Conservation (phyloP, 2,113 vertebrate genomes). For the Sigmodon hispidus region DNA sequence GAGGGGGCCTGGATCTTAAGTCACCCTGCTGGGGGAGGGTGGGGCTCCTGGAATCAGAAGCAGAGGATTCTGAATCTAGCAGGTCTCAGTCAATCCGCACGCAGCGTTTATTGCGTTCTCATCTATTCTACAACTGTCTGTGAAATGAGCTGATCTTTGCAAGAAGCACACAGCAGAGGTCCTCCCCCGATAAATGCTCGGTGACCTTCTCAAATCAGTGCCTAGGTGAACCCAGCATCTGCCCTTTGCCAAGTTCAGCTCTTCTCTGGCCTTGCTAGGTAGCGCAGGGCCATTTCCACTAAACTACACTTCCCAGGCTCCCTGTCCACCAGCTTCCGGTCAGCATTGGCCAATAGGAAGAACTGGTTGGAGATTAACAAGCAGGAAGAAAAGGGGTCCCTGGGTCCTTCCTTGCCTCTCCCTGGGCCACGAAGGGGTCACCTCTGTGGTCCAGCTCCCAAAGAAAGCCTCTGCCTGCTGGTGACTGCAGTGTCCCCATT, state of each 20-base stretch:
- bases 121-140: not conserved
- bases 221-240: not conserved
- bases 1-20: not conserved
- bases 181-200: rapidly evolving
- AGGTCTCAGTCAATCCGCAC: not conserved
- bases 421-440: rapidly evolving
- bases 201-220: too few species aligned
- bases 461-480: not conserved
- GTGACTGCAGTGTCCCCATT: not conserved
- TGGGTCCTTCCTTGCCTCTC: rapidly evolving
- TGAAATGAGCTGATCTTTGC: not conserved
- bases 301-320: not conserved
- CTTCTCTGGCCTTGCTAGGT: not conserved
- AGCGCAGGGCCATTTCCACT: not conserved
- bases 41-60: not conserved
- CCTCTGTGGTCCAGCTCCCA: not conserved
- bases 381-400: not conserved
- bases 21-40: not conserved
- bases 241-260: rapidly evolving
- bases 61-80: not conserved
- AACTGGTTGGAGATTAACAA: not conserved
- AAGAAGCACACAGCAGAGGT: not conserved
- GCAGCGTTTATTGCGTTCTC: not conserved
- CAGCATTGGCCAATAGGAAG: not conserved
- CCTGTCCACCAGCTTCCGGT: not conserved